Base-by-base conservation (phyloP, 2,888 invertebrate species). In the Quadroppia sp. region DNA sequence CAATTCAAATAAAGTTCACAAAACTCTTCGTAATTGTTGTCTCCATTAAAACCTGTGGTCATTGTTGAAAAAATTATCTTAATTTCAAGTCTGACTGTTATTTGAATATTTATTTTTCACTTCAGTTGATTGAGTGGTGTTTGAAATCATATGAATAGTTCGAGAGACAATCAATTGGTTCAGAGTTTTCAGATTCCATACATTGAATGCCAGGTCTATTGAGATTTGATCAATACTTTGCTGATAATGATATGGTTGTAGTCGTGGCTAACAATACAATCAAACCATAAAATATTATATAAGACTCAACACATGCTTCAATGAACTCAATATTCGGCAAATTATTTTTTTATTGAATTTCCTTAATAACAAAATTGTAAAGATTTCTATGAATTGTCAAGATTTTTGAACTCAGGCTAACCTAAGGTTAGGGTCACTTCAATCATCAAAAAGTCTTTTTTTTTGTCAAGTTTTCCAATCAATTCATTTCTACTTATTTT, bases 1-100 rank as follows among this genome's bases (percentile, higher is more conserved):
- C 23, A 64, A 64, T 40, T 17, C 36, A 64, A n/a, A 64, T 30
- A 20, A 40, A 64, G 64, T 64, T 64, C 64, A 64, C 40, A 3
- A 64, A 64, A 36, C 40, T 64, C 23, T 64, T 40, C 28, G 28
- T 56, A 45, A 45, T 45, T 36, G 9, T 53, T 56, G 56, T 56
- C 56, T 56, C 56, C 15, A 56, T 56, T 28, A 56, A 56, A 45
- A n/a, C n/a, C 45, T 45, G 17, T 15, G 45, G 45, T 53, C 9
- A 25, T 9, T 2, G 13, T 20, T 2, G 13, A 23, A 9, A 25
- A 53, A 3, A 11, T 3, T 23, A 53, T 9, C 17, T 20, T 9
- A 20, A 53, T 53, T 53, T 53, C 23, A 15, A 20, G 17, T 50
- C 20, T 23, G 20, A 50, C 15, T 50, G 15, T 36, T 36, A 36